Base-by-base conservation (phyloP, 2,113 vertebrate species). In the Microcebus griseorufus region DNA sequence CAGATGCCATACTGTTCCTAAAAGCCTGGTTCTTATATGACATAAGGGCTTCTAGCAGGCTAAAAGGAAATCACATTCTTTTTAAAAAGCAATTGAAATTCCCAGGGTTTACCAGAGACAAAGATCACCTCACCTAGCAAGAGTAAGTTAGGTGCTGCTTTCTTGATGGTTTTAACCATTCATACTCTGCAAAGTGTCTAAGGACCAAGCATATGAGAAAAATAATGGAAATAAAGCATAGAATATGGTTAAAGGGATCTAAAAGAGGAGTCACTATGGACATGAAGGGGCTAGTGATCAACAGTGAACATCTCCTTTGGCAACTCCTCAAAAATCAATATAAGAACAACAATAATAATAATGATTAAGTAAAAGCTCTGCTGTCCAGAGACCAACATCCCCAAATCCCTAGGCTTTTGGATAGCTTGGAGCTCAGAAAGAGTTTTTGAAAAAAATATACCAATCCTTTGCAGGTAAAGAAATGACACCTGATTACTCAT, bases 151-250 rank as follows among this genome's bases (percentile, higher is more conserved):
- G 51, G 5, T 48, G 34, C 18, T 17, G 81, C 11, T 86, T 96
- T 83, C 4, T 16, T 83, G 62, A 76, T 72, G 1, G 6, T 78
- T 88, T 94, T 97, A 94, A 85, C 34, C 14, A 65, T 73, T 83
- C 16, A 80, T 75, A 76, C n/a, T 78, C 37, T 93, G 4, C 7
- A 70, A 64, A 67, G 53, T 95, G 32, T 86, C 92, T 34, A 87
- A 64, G 22, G 62, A 83, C 32, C 13, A 89, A 78, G 11, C 6
- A 4, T 84, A 75, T 79, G 9, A 90, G 67, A 37, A 91, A 96
- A 90, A 83, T n/a, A 84, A 90, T 65, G 29, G 58, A 80, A 93
- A 92, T 29, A 83, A 90, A 89, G 7, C n/a, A 65, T 69, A 32
- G 32, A 83, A 90, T 18, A 90, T 6, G 62, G 48, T 45, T 70